phyloP scores from a whole-genome alignment of 1,140 invertebrate genomes.

The Papilio helenus region DNA sequence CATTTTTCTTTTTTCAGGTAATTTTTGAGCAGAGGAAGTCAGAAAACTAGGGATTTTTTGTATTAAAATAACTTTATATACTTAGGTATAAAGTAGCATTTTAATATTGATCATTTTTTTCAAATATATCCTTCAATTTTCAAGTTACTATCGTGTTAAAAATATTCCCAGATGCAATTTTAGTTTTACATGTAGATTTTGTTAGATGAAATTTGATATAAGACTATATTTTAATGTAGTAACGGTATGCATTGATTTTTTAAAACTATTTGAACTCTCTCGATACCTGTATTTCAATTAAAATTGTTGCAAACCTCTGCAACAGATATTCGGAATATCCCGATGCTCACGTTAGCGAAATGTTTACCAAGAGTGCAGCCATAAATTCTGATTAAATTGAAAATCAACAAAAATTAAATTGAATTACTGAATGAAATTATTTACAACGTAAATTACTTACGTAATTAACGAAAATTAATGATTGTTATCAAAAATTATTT shows the following conservation, averaged over 20 bases:
- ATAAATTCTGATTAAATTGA: not conserved
- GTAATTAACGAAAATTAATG: not conserved
- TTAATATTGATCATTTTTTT: no score
- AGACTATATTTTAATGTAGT: not conserved
- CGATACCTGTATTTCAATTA: not conserved
- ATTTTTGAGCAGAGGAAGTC: not conserved
- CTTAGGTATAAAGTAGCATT: no score
- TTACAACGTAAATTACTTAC: not conserved
- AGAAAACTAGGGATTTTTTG: not conserved
- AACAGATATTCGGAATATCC: not conserved
- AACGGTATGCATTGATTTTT: not conserved
- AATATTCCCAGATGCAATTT: no score
- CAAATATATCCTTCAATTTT: no score
- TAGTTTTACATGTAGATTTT: not conserved
- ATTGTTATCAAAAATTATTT: no score
- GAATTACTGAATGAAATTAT: not conserved
- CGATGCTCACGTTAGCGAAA: not conserved
- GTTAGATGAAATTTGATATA: not conserved
- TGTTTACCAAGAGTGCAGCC: not conserved
- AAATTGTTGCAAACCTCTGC: not conserved
- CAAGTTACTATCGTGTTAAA: no score
- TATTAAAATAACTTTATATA: no score
- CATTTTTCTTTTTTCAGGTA: not conserved
- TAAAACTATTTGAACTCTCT: not conserved
- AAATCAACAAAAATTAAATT: not conserved